phyloP scores from a whole-genome alignment of 2,888 invertebrate species.

The Patella caerulea region DNA sequence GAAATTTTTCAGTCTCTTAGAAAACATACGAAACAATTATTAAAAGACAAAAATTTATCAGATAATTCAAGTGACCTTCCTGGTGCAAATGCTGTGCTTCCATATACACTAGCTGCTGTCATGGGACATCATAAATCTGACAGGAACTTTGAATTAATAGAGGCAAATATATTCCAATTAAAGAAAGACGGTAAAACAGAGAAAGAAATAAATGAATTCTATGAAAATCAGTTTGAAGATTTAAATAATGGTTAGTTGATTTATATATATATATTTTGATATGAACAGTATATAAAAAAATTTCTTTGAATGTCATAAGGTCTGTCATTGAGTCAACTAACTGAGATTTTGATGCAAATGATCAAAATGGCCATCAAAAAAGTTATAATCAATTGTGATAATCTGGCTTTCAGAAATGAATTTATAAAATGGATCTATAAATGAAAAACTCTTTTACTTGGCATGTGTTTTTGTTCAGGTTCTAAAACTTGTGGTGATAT shows the following conservation, averaged over 20 bases:
- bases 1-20: constrained; percentile 49
- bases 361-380: too few species aligned
- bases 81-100: constrained; percentile 46
- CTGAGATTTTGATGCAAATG: too few species aligned
- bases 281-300: too few species aligned
- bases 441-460: too few species aligned
- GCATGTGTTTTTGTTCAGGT: neutral
- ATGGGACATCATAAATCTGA: constrained; percentile 54
- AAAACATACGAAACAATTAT: constrained; percentile 18
- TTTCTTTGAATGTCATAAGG: too few species aligned
- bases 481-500: constrained; percentile 7
- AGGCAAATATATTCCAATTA: constrained; percentile 38
- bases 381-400: too few species aligned
- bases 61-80: constrained; percentile 40
- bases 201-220: constrained; percentile 37
- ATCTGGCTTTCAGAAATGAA: too few species aligned
- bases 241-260: constrained; percentile 39
- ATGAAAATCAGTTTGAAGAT: constrained; percentile 43
- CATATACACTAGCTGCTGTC: constrained; percentile 47
- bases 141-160: constrained; percentile 47
- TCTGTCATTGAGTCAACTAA: too few species aligned
- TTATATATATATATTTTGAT: too few species aligned
- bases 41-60: constrained; percentile 30
- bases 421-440: too few species aligned
- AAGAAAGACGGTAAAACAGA: constrained; percentile 46